A percentile compares a stretch with the other conserved stretches of the same genome.
Evolutionary conservation across 2,797 vertebrate species (phyloP).

Genomic region (Acropternis orthonyx): DNA sequence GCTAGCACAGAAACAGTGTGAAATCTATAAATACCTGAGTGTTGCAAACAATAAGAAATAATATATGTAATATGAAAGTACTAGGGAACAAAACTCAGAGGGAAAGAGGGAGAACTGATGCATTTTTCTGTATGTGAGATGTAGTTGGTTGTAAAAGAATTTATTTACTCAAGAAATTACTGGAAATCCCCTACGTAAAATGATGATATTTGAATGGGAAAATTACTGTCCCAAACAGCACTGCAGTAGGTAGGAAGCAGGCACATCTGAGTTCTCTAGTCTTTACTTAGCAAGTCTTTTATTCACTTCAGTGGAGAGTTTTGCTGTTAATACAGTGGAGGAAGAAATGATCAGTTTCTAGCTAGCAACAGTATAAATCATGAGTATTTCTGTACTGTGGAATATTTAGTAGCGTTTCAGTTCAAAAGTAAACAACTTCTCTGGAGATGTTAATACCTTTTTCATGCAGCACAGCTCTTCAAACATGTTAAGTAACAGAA

Average conservation of each 20-base stretch:
- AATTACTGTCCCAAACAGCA: not conserved
- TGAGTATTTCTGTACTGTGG: not conserved
- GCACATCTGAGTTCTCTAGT: not conserved
- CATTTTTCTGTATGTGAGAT: not conserved
- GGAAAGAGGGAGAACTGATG: not conserved
- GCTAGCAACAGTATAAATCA: not conserved
- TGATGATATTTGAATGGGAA: not conserved
- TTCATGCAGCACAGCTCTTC: not conserved
- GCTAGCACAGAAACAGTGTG: not conserved
- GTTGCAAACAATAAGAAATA: not conserved
- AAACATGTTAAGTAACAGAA: not conserved
- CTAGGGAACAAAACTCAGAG: not conserved
- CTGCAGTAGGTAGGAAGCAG: not conserved
- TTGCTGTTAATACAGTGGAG: not conserved
- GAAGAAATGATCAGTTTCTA: not conserved
- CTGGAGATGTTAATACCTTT: not conserved
- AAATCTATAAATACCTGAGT: not conserved
- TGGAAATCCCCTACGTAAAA: not conserved
- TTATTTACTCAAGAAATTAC: not conserved
- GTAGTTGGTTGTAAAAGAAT: not conserved
- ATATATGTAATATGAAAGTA: not conserved
- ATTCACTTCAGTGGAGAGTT: not conserved
- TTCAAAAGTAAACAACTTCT: conserved; percentile 23
- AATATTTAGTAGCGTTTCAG: not conserved
- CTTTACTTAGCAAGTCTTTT: not conserved